Base-by-base conservation (phyloP, 2,113 vertebrate genomes). In the Engraulis encrasicolus region DNA sequence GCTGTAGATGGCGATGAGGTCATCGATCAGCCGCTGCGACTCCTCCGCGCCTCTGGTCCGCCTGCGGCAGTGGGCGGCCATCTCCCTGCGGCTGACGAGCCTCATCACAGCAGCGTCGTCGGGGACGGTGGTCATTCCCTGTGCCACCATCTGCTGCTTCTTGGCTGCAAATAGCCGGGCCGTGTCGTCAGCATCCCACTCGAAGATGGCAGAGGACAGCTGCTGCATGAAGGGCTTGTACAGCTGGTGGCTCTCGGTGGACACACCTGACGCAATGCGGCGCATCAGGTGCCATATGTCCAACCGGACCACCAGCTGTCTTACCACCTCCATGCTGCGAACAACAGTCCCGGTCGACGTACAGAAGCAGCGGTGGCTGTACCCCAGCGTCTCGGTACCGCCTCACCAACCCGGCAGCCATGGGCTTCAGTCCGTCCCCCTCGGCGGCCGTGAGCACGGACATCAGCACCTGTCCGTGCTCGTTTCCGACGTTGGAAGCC, bases 241-340 rank as follows among this genome's bases (percentile, higher is more conserved):
- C 17, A 83, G 78, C 54, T 71, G 81, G 78, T 80, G 81, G 58
- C 40, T 52, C 50, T 52, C 50, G 50, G 50, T 52, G 7, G 50
- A 18, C 15, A 52, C 50, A 85, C 77, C 12, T 66, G 61, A 6
- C 45, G n/a, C n/a, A n/a, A n/a, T n/a, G n/a, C n/a, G n/a, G n/a
- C n/a, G 49, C 79, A 85, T 85, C 54, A 85, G 78, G 78, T 84
- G 78, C 83, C 83, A 84, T 12, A 49, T 23, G 54, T 84, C 83
- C 15, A 84, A 78, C 5, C 52, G 11, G n/a, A 85, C 40, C 0
- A 81, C 58, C 52, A 85, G 77, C 49, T 17, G 38, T 2, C 27
- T 31, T 50, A 3, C 5, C 7, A 9, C 9, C 31, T 6, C 80
- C 80, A 1, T 17, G 4, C 14, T 23, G 0, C 27, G 31, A 34